Evolutionary conservation across 30 jellyfish, hydroid and myxozoan genomes (phyloP).

Genomic region (Catostylus mosaicus): DNA sequence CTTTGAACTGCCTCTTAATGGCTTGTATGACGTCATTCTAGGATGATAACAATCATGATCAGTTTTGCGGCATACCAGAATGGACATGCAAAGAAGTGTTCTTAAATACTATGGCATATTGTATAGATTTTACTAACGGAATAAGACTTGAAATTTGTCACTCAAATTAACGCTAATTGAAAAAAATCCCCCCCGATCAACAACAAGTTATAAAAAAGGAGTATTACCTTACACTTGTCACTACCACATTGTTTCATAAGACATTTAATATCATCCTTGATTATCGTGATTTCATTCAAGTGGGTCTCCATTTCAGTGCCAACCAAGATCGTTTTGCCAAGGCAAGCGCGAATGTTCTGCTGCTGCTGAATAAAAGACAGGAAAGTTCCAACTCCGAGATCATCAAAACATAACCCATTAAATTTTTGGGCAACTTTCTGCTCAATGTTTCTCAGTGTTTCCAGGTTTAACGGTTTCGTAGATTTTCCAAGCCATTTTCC

Average conservation of each 20-base stretch:
- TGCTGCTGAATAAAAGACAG: conserved; percentile 38
- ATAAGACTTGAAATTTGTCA: no score
- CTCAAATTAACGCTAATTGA: no score
- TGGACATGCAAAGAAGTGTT: no score
- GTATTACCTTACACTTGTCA: background rate
- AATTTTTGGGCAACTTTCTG: conserved; percentile 21
- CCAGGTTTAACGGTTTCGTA: conserved; percentile 36
- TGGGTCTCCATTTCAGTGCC: background rate
- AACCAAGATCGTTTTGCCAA: conserved; percentile 15
- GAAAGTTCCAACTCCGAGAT: conserved; percentile 74
- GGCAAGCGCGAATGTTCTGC: conserved; percentile 10
- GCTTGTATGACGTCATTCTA: conserved; percentile 12
- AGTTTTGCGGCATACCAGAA: no score
- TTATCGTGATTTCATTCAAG: background rate
- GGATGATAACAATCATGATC: background rate
- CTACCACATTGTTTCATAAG: conserved; percentile 10
- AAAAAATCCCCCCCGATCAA: no score
- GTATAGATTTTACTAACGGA: no score
- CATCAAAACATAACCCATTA: conserved; percentile 40
- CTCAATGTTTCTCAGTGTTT: conserved; percentile 31
- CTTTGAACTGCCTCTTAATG: conserved; percentile 24
- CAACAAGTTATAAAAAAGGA: no score
- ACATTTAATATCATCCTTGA: background rate
- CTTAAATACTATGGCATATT: no score
- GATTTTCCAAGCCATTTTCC: conserved; percentile 39